Evolutionary conservation across 2,113 vertebrate species (phyloP), one percentile per base, ranked within the genome.

Genomic region (Typhlomys cinereus): DNA sequence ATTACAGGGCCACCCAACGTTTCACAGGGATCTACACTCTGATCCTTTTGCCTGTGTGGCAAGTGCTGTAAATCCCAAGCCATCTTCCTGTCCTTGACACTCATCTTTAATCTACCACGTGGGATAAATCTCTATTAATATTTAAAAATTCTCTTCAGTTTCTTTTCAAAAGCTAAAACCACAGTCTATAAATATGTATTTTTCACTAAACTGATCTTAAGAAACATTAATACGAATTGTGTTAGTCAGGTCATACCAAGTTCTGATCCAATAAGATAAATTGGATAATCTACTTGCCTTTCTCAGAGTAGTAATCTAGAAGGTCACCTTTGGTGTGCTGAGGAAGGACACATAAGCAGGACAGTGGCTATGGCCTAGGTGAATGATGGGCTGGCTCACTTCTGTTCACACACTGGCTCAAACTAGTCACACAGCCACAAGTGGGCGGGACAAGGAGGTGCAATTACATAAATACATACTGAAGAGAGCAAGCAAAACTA

Each of bases 331-430:
- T n/a, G n/a, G n/a, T 70, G 59, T 64, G 34, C 11, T 54, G 41
- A 39, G 15, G 48, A 27, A 17, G 14, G 41, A 73, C 44, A 48
- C 39, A 29, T 4, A 27, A 36, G 23, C 10, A 41, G 8, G 10
- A 21, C 4, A 12, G 46, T 1, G 71, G 66, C 44, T 29, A 34
- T 50, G 44, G 67, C 50, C 50, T 12, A 39, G 44, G 69, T 44
- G 66, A n/a, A n/a, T n/a, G n/a, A 75, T 0, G 9, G 12, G 27
- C 31, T n/a, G 1, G 1, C 2, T 57, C 48, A 10, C 31, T 20
- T 50, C 64, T 21, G 23, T 54, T 52, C 29, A 61, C 29, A 46
- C 70, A 50, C 20, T 52, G 36, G 34, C 31, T n/a, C 20, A 11
- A 18, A 12, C 10, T 39, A 64, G 46, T 66, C 85, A 61, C 76